Evolutionary conservation across 2,797 vertebrate genomes (phyloP), one percentile per base, ranked within the genome.

Genomic region (Cirrhinus mrigala): DNA sequence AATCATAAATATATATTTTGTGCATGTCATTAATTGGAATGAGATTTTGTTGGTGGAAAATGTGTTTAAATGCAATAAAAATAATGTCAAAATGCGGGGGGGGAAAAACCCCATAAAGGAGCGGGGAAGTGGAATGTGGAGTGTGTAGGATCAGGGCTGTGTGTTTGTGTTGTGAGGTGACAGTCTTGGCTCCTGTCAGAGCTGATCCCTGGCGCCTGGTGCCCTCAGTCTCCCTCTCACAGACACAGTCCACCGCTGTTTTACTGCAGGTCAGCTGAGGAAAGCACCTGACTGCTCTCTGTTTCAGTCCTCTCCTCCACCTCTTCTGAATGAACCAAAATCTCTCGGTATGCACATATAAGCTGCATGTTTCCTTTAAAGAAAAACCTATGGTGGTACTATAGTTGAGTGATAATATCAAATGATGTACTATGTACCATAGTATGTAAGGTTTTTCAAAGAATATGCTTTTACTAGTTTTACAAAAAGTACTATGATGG

Each of bases 121-220:
- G 24, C 9, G 3, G 46, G 60, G n/a, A 16, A 37, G 69, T 18
- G 60, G 68, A 66, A 20, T 15, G 16, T 71, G 69, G 24, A 44
- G 54, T 18, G 33, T 60, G 46, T 79, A 75, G 86, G 85, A 90
- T 90, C 90, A 92, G 89, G 92, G 91, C 92, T 70, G 64, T 93
- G 89, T 91, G 87, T 94, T 92, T 90, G 87, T 92, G 90, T 91
- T 91, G 52, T 84, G 87, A 91, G 91, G 93, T 90, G 94, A 91
- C 86, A 20, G 91, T 90, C 79, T 90, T 82, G 87, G 89, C 88
- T 86, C 73, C 54, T 87, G 79, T 56, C 75, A 74, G 85, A 83
- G 89, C 84, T 85, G 27, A 88, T 91, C 90, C 90, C 86, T 90
- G 93, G 93, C 90, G 92, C 91, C 93, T 90, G 91, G 89, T 92